These are phyloP conservation scores for Chrysodeixis includens DNA, from an alignment of 2,888 invertebrate genomes.

Conservation along the genomic window DNA sequence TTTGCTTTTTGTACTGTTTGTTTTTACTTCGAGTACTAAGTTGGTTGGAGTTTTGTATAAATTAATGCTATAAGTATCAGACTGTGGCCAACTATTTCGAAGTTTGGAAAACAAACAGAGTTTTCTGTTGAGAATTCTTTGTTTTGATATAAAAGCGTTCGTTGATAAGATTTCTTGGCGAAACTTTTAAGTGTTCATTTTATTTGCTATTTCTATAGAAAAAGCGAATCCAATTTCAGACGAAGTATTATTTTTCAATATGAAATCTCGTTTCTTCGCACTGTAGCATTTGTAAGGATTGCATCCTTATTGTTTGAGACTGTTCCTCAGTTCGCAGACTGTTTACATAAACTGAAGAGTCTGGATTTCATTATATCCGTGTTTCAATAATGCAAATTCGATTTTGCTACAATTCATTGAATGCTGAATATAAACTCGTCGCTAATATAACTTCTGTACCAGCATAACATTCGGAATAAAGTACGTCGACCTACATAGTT, in stretches of 20 bases:
- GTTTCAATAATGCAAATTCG: conserved; percentile 5
- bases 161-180: conserved; percentile 57
- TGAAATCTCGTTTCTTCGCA: conserved; percentile 31
- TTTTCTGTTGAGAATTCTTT: conserved; percentile 43
- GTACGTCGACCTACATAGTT: conserved; percentile 19
- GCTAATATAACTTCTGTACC: not conserved
- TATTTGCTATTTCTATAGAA: conserved; percentile 49
- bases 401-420: not conserved
- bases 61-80: conserved; percentile 59
- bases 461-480: conserved; percentile 6
- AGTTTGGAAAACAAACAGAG: conserved; percentile 57
- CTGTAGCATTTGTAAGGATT: conserved; percentile 39
- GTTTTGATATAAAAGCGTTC: conserved; percentile 54
- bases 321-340: conserved; percentile 11
- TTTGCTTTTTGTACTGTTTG: conserved; percentile 63
- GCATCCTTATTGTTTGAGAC: conserved; percentile 35
- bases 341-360: conserved; percentile 24
- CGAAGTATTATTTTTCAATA: conserved; percentile 49
- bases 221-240: conserved; percentile 41
- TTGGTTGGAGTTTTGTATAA: conserved; percentile 60
- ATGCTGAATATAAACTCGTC: not conserved
- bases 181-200: conserved; percentile 53
- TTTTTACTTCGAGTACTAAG: conserved; percentile 62
- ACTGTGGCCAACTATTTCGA: conserved; percentile 57
- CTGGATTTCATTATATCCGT: not conserved